Evolutionary conservation across 2,888 invertebrate species (phyloP), one percentile per base, ranked within the genome.

Genomic region (Himalopsyche tibetana): DNA sequence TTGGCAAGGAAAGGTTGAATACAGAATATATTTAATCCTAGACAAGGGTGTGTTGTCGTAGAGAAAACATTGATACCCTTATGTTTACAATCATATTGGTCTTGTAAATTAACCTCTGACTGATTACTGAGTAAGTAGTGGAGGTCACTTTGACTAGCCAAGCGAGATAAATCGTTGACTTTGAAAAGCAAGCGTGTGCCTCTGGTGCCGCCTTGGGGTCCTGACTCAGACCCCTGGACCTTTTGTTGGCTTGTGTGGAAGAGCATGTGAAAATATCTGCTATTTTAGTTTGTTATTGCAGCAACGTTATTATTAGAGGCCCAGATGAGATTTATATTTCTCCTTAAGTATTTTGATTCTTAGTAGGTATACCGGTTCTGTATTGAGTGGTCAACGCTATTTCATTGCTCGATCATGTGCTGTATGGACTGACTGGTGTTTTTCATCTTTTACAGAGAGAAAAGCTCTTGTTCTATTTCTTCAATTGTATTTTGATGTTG

Each of bases 71-170:
- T 74, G 74, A 36, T 36, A 12, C 36, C 36, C 36, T 12, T 38
- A 38, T 74, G 74, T 74, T 28, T 38, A 74, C 74, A 38, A 38
- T 12, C 38, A 74, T 74, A 74, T 74, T 74, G 74, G 74, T 74
- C 74, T 74, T 74, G 74, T 74, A 74, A 74, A 74, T 74, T 74
- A 74, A 74, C 74, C 74, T 74, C 74, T 74, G 74, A 74, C 74
- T 74, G 74, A 74, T 74, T 74, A 74, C 74, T 74, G 74, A 9
- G 74, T 38, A 74, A 74, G 74, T 74, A 15, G 36, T 74, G 38
- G 74, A 74, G 74, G 74, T 74, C 74, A 74, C 74, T 74, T 74
- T 74, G 74, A 74, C 74, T 36, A 74, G 38, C 38, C 74, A 36
- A 15, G 74, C 74, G 74, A 74, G 74, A 74, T 74, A 28, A 74